A percentile compares a stretch with the other conserved stretches of the same genome.
These are phyloP conservation scores for Anoncus sp. DNA, from an alignment of 2,888 invertebrate genomes.

Conservation along the genomic window DNA sequence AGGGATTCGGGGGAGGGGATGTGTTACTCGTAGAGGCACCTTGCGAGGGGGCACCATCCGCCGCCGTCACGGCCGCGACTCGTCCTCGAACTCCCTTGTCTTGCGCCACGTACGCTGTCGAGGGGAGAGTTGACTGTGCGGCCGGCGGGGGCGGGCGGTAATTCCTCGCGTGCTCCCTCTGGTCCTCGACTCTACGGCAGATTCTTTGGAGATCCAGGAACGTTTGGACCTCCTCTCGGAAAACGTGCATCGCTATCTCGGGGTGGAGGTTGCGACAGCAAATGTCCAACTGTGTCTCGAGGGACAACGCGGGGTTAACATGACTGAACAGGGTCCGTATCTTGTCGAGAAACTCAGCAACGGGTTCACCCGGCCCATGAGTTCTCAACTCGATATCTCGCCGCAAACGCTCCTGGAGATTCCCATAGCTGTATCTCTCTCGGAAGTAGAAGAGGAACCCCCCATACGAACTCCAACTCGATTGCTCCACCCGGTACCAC, in stretches of 20 bases:
- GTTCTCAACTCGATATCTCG: slow-evolving; percentile 3
- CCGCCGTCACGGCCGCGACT: background rate
- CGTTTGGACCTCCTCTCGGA: background rate
- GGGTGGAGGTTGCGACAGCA: slow-evolving; percentile 12
- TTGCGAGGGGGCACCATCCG: background rate
- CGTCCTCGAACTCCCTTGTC: background rate
- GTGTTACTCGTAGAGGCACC: background rate
- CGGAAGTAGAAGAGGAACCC: slow-evolving; percentile 23
- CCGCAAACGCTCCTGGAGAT: slow-evolving; percentile 9
- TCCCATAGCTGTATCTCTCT: background rate
- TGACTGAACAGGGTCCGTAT: slow-evolving; percentile 3
- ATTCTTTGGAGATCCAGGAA: background rate
- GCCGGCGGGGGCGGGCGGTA: slow-evolving; percentile 25
- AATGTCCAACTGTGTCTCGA: slow-evolving; percentile 20
- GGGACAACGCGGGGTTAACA: slow-evolving; percentile 5
- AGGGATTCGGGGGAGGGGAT: background rate
- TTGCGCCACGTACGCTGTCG: background rate
- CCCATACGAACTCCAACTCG: background rate
- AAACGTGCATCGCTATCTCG: background rate
- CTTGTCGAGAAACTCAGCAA: background rate
- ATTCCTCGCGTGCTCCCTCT: background rate
- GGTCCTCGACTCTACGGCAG: background rate
- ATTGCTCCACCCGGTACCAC: slow-evolving; percentile 13
- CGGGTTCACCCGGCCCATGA: slow-evolving; percentile 4
- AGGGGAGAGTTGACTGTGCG: background rate